phyloP scores from a whole-genome alignment of 2,888 invertebrate genomes.

The Tenthredo livida region DNA sequence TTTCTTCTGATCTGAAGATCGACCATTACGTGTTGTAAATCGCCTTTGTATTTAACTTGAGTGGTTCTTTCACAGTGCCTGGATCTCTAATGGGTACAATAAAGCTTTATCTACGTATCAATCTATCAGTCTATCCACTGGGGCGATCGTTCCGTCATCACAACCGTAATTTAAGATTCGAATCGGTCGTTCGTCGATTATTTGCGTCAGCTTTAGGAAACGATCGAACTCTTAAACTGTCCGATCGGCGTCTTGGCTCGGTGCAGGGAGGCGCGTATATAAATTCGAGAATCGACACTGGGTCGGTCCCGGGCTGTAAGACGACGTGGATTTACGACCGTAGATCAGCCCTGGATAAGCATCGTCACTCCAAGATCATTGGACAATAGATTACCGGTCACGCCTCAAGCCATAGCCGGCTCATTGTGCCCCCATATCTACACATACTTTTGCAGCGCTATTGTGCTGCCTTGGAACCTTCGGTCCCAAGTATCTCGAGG shows the following conservation, averaged over 20 bases:
- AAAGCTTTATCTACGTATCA: constrained; percentile 15
- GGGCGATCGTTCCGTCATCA: background rate
- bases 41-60: background rate
- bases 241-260: constrained; percentile 5
- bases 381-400: constrained; percentile 50
- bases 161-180: constrained; percentile 33
- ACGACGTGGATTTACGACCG: constrained; percentile 30
- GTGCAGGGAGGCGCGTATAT: background rate
- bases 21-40: background rate
- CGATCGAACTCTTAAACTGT: constrained; percentile 11
- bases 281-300: constrained; percentile 42
- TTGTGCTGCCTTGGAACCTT: constrained; percentile 16
- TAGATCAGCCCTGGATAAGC: constrained; percentile 43
- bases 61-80: background rate
- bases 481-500: background rate
- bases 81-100: constrained; percentile 25
- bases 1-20: background rate
- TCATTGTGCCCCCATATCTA: constrained; percentile 18
- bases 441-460: constrained; percentile 12
- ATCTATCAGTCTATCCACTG: constrained; percentile 28
- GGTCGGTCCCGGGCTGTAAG: constrained; percentile 2
- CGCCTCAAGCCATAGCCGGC: constrained; percentile 10
- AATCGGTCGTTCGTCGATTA: constrained; percentile 26
- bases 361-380: constrained; percentile 39
- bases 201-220: constrained; percentile 30